Evolutionary conservation across 2,113 vertebrate genomes (phyloP).

Genomic region (Coptodon rendalli): DNA sequence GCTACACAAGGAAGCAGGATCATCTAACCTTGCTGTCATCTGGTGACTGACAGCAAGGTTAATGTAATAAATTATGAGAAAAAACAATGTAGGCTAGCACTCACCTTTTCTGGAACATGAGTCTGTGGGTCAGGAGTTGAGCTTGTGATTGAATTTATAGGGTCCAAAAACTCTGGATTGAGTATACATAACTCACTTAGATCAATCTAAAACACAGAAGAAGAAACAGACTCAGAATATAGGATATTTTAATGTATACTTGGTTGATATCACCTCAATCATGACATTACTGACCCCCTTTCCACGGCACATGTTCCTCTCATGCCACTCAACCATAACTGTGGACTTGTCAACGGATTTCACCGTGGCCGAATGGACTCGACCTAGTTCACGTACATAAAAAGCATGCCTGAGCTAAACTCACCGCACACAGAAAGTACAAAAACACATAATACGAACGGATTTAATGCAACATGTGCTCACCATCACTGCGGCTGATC

Average conservation of each 20-base stretch:
- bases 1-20: neutral
- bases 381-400: slow-evolving; percentile 38
- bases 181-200: slow-evolving; percentile 40
- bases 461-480: neutral
- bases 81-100: neutral
- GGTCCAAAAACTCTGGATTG: slow-evolving; percentile 49
- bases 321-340: slow-evolving; percentile 66
- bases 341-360: slow-evolving; percentile 49
- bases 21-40: neutral
- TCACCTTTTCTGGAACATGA: slow-evolving; percentile 29
- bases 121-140: neutral
- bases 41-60: neutral
- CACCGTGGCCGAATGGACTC: slow-evolving; percentile 64
- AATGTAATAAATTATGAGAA: neutral
- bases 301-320: slow-evolving; percentile 38
- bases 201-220: slow-evolving; percentile 32
- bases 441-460: neutral
- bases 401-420: neutral
- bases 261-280: neutral
- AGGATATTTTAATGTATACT: neutral
- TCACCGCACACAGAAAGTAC: neutral
- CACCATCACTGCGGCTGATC: slow-evolving; percentile 69
- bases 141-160: neutral
- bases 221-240: neutral
- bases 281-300: slow-evolving; percentile 64